Evolutionary conservation across 2,113 vertebrate species (phyloP), one percentile per base, ranked within the genome.

Genomic region (Rhabdornis inornatus): DNA sequence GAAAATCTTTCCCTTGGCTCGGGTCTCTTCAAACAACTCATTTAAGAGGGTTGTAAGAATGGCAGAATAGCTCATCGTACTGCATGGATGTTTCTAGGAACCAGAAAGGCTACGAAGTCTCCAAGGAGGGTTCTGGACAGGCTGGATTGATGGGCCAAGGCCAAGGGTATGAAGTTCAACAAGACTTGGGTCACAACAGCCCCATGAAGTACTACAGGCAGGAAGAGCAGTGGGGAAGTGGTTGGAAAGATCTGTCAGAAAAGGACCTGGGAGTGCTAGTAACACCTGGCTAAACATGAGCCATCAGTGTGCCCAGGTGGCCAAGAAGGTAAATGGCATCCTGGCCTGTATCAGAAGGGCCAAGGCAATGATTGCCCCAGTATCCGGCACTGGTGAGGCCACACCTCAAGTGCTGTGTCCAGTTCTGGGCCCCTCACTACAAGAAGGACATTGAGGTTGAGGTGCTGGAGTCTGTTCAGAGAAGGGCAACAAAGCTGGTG

Each of bases 21-120:
- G 8, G 19, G 49, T 81, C 12, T 60, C 53, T 75, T 61, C 35
- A 21, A 49, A 37, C 19, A 80, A 55, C 27, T 60, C 8, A 68
- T 55, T 81, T 89, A 72, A 83, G 10, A 61, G 45, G 13, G 21
- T 42, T 53, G 23, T 37, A 85, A 44, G 30, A 56, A 57, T 6
- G 30, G n/a, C 79, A 81, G 52, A 92, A 89, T 9, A 76, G 11
- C 17, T 60, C 23, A 78, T 49, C 27, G 31, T 17, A 66, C 22
- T 66, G 13, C 2, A 2, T 15, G 57, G 66, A 53, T 37, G 70
- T 60, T 80, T 53, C 59, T 85, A 24, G 30, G 40, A 53, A 65
- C 19, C 45, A 59, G 66, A 59, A 57, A 61, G 15, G 22, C n/a
- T 49, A 83, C 0, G 0, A 55, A 35, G 8, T 35, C 70, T 69